Evolutionary conservation across 2,888 invertebrate species (phyloP).

Genomic region (Cheilosia scutellata): DNA sequence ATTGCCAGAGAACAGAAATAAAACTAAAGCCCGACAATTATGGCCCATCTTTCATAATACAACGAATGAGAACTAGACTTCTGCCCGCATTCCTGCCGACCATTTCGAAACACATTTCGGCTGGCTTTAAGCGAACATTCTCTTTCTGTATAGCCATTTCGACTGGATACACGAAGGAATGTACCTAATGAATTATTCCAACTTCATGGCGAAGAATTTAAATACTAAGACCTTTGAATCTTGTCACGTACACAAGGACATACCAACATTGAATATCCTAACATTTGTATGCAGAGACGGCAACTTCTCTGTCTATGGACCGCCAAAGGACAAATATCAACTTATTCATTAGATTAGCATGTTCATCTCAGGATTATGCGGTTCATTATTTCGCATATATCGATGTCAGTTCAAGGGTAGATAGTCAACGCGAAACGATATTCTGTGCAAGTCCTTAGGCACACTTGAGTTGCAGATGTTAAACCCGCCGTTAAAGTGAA

Average conservation of each 20-base stretch:
- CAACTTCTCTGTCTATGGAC: background rate
- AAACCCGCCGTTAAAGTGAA: background rate
- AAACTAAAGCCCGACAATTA: background rate
- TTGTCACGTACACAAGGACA: conserved; percentile 1
- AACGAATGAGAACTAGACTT: too few relatives aligned
- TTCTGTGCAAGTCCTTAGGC: background rate
- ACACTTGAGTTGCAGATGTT: background rate
- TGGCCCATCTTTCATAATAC: background rate
- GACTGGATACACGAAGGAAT: background rate
- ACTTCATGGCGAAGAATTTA: background rate
- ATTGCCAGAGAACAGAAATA: background rate
- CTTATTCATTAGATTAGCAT: conserved; percentile 2
- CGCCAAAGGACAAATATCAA: background rate
- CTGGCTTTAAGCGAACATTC: background rate
- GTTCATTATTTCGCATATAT: background rate
- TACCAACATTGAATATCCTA: background rate
- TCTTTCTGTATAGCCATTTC: background rate
- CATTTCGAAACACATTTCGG: background rate
- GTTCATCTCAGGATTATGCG: conserved; percentile 2
- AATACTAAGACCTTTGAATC: background rate
- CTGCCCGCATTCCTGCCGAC: too few relatives aligned
- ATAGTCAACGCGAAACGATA: background rate
- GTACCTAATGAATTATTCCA: background rate
- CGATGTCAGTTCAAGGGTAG: background rate
- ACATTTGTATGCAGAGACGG: background rate